Evolutionary conservation across 1,140 invertebrate species (phyloP).

Genomic region (Diorhabda carinulata): DNA sequence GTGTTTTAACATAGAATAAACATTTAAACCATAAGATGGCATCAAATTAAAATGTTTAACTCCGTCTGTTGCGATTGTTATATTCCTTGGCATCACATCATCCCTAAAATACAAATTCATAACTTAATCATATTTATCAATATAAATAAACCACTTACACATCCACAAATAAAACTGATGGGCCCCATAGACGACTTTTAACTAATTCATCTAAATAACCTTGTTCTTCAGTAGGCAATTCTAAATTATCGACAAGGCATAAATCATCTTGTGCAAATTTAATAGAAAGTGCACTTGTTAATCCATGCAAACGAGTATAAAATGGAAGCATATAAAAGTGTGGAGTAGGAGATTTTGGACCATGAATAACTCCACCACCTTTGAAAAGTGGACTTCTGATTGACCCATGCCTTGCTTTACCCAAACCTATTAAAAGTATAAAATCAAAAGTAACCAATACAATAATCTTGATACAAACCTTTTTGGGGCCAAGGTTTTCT

Average conservation of each 20-base stretch:
- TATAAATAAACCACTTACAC: conserved; percentile 54
- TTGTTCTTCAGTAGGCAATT: conserved; percentile 80
- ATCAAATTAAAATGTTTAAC: conserved; percentile 88
- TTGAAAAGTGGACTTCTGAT: conserved; percentile 82
- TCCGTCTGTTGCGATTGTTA: conserved; percentile 70
- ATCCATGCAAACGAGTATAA: conserved; percentile 67
- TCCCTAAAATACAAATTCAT: conserved; percentile 56
- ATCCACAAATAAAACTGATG: conserved; percentile 92
- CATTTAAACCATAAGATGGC: conserved; percentile 87
- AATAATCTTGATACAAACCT: conserved; percentile 50
- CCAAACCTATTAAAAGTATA: conserved; percentile 47
- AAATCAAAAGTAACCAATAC: not conserved
- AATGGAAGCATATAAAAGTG: conserved; percentile 92
- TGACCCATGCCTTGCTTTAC: conserved; percentile 85
- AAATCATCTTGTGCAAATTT: conserved; percentile 95
- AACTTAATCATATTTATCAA: not conserved
- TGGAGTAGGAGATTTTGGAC: conserved; percentile 81
- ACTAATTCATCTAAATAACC: conserved; percentile 76
- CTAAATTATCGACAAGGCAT: conserved; percentile 82
- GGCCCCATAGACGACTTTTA: conserved; percentile 85
- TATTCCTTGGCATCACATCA: conserved; percentile 84
- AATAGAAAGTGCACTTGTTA: conserved; percentile 77
- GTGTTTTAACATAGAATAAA: conserved; percentile 93
- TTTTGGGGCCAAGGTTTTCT: conserved; percentile 96
- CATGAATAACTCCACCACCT: conserved; percentile 79